These are phyloP conservation scores for Crotophaga sulcirostris DNA, from an alignment of 2,113 vertebrate species.

Conservation along the genomic window DNA sequence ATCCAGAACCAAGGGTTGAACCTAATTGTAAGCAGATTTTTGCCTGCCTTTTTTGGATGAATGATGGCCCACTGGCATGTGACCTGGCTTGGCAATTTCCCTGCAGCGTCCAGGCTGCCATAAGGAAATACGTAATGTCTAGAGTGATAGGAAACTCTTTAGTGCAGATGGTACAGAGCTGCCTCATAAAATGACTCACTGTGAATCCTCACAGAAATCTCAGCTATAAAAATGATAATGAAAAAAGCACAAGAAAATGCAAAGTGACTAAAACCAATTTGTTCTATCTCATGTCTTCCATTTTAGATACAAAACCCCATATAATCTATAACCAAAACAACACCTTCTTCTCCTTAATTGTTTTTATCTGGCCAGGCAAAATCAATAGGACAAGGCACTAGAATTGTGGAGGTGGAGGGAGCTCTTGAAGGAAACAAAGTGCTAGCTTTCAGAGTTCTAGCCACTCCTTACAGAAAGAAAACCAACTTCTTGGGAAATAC, in stretches of 20 bases:
- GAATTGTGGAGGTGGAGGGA: not conserved
- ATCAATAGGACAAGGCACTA: not conserved
- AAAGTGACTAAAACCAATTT: constrained; percentile 62
- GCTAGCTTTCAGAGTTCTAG: not conserved
- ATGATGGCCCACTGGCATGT: constrained; percentile 80
- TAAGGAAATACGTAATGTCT: constrained; percentile 84
- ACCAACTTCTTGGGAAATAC: not conserved
- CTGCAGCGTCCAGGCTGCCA: constrained; percentile 72
- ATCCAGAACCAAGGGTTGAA: constrained; percentile 77
- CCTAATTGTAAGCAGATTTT: constrained; percentile 88
- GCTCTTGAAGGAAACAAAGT: not conserved
- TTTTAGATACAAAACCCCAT: constrained; percentile 15
- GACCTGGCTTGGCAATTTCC: constrained; percentile 79
- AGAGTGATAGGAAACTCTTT: constrained; percentile 77
- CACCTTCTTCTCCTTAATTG: not conserved
- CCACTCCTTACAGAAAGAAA: not conserved
- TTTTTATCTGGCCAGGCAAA: not conserved
- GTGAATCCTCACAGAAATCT: constrained; percentile 78
- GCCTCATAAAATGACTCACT: constrained; percentile 83
- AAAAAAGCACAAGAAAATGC: constrained; percentile 79
- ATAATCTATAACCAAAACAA: not conserved
- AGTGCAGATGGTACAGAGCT: constrained; percentile 77
- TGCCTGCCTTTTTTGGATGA: constrained; percentile 74
- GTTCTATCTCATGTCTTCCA: constrained; percentile 54
- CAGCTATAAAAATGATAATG: constrained; percentile 82